Conservation (phyloP, 2,797 vertebrate genomes). For the Cynopterus sphinx region DNA sequence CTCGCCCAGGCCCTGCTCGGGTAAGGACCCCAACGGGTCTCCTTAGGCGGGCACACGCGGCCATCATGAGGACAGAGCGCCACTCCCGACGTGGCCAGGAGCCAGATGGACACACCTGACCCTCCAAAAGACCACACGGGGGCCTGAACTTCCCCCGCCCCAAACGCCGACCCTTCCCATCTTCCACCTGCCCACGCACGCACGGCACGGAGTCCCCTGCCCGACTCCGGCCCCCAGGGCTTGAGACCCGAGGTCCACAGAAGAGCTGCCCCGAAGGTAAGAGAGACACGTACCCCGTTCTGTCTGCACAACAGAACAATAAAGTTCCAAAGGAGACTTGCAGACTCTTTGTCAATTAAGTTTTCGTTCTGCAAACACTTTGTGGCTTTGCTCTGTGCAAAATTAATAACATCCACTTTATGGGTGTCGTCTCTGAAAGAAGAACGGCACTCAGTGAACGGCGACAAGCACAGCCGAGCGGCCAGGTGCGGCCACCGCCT, state of each 20-base stretch:
- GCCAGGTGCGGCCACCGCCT: not conserved
- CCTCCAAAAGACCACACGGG: not conserved
- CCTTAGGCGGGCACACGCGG: fast-evolving
- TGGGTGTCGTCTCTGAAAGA: slow-evolving; percentile 95
- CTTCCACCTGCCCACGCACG: fast-evolving
- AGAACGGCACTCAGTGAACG: not conserved
- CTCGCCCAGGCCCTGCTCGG: too few species aligned
- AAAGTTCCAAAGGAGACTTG: slow-evolving; percentile 96
- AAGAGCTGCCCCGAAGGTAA: fast-evolving
- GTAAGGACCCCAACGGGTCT: fast-evolving
- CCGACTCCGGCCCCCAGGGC: fast-evolving
- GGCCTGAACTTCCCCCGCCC: not conserved
- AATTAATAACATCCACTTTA: slow-evolving; percentile 99
- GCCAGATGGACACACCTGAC: fast-evolving
- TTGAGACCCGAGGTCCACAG: not conserved
- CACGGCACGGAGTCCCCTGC: fast-evolving
- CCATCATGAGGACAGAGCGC: fast-evolving
- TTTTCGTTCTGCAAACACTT: slow-evolving; percentile 91
- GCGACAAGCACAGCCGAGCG: fast-evolving
- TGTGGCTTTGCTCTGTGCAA: slow-evolving; percentile 94
- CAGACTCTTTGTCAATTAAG: slow-evolving; percentile 95
- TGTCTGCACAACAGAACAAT: slow-evolving; percentile 96
- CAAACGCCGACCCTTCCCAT: fast-evolving
- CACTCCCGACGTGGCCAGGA: fast-evolving
- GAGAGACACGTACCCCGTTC: slow-evolving; percentile 91